Evolutionary conservation across 2,888 invertebrate species (phyloP).

Genomic region (Frankliniella fusca): DNA sequence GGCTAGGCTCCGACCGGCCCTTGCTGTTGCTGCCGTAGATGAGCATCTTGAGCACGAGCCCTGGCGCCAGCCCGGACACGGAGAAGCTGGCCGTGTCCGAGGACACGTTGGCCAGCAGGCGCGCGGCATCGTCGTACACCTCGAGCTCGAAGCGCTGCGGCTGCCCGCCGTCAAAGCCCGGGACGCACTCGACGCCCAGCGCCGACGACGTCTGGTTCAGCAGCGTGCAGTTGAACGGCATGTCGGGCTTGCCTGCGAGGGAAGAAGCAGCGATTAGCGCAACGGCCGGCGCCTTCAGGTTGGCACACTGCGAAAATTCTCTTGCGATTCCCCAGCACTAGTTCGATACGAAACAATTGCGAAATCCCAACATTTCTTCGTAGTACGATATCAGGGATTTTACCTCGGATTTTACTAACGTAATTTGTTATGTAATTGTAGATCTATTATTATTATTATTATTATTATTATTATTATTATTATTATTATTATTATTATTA

Average conservation of each 20-base stretch:
- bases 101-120: slow-evolving; percentile 64
- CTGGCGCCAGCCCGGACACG: slow-evolving; percentile 72
- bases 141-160: slow-evolving; percentile 69
- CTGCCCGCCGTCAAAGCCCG: slow-evolving; percentile 74
- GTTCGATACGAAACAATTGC: no score
- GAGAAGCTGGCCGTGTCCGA: slow-evolving; percentile 69
- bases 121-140: slow-evolving; percentile 64
- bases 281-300: neutral
- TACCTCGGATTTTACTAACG: no score
- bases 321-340: no score
- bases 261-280: no score
- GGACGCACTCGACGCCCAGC: slow-evolving; percentile 65
- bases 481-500: no score
- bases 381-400: no score
- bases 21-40: slow-evolving; percentile 79
- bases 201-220: slow-evolving; percentile 74
- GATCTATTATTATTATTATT: no score
- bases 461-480: no score
- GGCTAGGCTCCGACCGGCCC: slow-evolving; percentile 70
- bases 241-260: slow-evolving; percentile 64
- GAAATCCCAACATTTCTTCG: no score
- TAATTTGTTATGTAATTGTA: no score
- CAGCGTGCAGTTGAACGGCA: slow-evolving; percentile 71
- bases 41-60: slow-evolving; percentile 69
- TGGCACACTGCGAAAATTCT: neutral